Percentiles rank a stretch among this genome's conserved stretches.
These are phyloP conservation scores for Cyrtodaria siliqua DNA, from an alignment of 2,888 invertebrate genomes.

Conservation along the genomic window DNA sequence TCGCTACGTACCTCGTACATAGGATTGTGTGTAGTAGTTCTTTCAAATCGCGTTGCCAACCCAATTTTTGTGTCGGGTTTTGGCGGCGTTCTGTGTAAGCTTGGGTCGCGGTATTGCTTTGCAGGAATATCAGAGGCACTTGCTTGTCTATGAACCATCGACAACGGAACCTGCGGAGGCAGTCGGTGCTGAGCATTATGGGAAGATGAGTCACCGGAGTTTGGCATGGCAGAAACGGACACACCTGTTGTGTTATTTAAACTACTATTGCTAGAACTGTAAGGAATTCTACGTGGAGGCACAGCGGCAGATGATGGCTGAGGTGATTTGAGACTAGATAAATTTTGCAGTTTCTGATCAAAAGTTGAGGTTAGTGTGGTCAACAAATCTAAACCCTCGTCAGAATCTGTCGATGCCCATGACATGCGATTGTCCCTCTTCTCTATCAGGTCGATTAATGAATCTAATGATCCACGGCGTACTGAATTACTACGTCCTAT, in stretches of 20 bases:
- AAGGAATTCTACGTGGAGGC: conserved; percentile 19
- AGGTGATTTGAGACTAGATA: conserved; percentile 76
- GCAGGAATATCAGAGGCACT: conserved; percentile 60
- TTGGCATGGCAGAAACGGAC: conserved; percentile 13
- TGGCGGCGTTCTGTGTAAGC: conserved; percentile 76
- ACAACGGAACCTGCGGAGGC: conserved; percentile 66
- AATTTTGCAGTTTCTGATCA: conserved; percentile 81
- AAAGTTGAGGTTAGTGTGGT: conserved; percentile 81
- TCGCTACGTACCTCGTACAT: conserved; percentile 42
- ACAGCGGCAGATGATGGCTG: conserved; percentile 20
- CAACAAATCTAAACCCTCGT: conserved; percentile 82
- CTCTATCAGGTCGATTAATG: conserved; percentile 87
- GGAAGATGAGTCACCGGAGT: conserved; percentile 13
- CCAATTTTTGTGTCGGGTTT: conserved; percentile 81
- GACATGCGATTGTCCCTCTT: conserved; percentile 75
- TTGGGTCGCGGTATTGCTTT: conserved; percentile 79
- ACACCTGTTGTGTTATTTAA: conserved; percentile 17
- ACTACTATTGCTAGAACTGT: conserved; percentile 32
- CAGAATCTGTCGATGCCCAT: conserved; percentile 79
- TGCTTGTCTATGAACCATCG: conserved; percentile 50
- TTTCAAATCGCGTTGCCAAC: conserved; percentile 82
- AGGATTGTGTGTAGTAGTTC: conserved; percentile 62
- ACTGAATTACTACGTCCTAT: conserved; percentile 64
- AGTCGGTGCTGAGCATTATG: conserved; percentile 52
- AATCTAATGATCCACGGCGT: conserved; percentile 88